Evolutionary conservation across 2,888 invertebrate species (phyloP), one percentile per base, ranked within the genome.

Genomic region (Megamerina dolium): DNA sequence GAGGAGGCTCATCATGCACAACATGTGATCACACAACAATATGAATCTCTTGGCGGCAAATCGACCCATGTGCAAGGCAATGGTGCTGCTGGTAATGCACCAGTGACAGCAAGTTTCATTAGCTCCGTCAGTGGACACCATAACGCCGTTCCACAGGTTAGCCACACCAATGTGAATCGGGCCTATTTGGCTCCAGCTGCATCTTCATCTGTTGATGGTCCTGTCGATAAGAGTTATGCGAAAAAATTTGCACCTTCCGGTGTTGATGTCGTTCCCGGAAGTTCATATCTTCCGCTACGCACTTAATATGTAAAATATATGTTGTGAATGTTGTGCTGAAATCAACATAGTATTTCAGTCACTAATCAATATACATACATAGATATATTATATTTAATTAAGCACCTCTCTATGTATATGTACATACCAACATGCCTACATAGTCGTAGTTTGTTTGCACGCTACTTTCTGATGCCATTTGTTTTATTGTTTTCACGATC

Each of bases 231-330:
- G 51, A 56, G 60, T 45, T 63, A 63, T 45, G 63, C 63, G 1
- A 61, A 55, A 46, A 56, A 62, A 37, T 67, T 62, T 43, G 31
- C 66, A 41, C 66, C 66, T 12, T 54, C 54, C 19, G 66, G 61
- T 43, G 45, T 53, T 36, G 67, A 66, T 56, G 65, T 66, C 38
- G 58, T 58, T 48, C 68, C 68, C 52, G 65, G 65, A 55, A 66
- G 64, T 41, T 66, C 65, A 3, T 66, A 66, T 37, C 55, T 66
- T 45, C 65, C 65, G 40, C 43, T 53, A 10, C 3, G 30, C 16
- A 32, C 32, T 19, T 19, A 33, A 10, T 33, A 34, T 23, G 18
- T 36, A 10, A 18, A 19, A 17, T n/a, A 34, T 13, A n/a, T 17
- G 16, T 40, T 21, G 3, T 26, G 35, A 34, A 9, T 5, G 10